Base-by-base conservation (phyloP, 2,888 invertebrate species). In the Patella pellucida region DNA sequence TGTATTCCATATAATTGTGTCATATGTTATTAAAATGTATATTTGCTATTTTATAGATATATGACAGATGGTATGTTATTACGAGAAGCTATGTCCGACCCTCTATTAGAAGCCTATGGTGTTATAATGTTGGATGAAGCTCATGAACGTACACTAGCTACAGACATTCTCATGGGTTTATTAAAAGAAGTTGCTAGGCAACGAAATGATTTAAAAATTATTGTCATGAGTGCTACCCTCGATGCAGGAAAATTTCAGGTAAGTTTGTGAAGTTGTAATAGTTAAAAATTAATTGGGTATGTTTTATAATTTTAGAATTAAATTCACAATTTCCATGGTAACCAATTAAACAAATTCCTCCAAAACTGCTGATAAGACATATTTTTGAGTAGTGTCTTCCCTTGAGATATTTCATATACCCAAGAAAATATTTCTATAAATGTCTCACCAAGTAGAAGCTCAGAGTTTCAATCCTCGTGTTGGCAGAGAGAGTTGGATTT, bases 21-120 rank as follows among this genome's bases (percentile, higher is more conserved):
- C n/a, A n/a, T n/a, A n/a, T n/a, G n/a, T n/a, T n/a, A n/a, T n/a
- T n/a, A n/a, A n/a, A n/a, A n/a, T n/a, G n/a, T n/a, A n/a, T n/a
- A 16, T 15, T 52, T 23, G 41, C 11, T 78, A 31, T 62, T 27
- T 71, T 89, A 74, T 84, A 94, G 94, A 89, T 99, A 99, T 91
- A 97, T 99, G 97, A 99, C 99, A 16, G 99, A 99, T 87, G 99
- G 99, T 96, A 99, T 99, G 99, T 94, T 99, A 91, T 92, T 99
- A 52, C 93, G 99, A 79, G 99, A 99, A 92, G 99, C 97, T 0
- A 99, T 99, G 99, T 98, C 97, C 0, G 98, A 99, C 91, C 99
- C 99, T 0, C 96, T 99, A 94, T 92, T 99, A 11, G 98, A 99
- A 85, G 94, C 95, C 15, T 99, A 99, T 91, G 95, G 98, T 89